phyloP scores from a whole-genome alignment of 2,113 vertebrate genomes.

The Oryzias javanicus region DNA sequence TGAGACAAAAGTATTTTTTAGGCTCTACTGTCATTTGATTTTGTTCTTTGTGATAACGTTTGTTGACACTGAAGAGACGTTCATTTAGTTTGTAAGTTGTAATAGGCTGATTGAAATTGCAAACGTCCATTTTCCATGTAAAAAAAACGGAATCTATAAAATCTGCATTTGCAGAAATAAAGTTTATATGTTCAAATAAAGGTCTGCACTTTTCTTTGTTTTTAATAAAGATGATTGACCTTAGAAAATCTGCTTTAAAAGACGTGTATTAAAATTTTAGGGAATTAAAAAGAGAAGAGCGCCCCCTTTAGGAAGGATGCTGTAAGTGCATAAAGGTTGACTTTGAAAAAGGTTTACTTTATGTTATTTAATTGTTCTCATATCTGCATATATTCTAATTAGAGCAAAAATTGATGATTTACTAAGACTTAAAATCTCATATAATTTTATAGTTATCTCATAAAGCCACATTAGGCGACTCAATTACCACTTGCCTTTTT shows the following conservation, averaged over 20 bases:
- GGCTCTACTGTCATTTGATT: conserved; percentile 3
- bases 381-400: too few relatives aligned
- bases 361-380: too few relatives aligned
- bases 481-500: too few relatives aligned
- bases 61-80: conserved; percentile 56
- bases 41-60: conserved; percentile 43
- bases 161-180: conserved; percentile 52
- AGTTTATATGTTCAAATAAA: conserved; percentile 45
- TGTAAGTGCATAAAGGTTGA: too few relatives aligned
- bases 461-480: too few relatives aligned
- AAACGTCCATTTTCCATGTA: conserved; percentile 50
- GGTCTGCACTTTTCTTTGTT: conserved; percentile 21
- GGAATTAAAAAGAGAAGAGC: background rate
- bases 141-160: conserved; percentile 43
- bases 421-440: too few relatives aligned
- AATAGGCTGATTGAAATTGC: conserved; percentile 27
- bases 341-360: too few relatives aligned
- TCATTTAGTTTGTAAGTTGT: conserved; percentile 40
- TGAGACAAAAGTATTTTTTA: conserved; percentile 49
- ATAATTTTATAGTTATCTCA: too few relatives aligned
- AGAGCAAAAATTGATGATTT: too few relatives aligned
- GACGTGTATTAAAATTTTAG: background rate
- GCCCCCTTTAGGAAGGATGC: background rate
- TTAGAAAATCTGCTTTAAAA: background rate
- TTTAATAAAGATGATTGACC: background rate